Percentiles rank a stretch among this genome's conserved stretches.
Conservation (phyloP, 2,113 vertebrate genomes). For the Stomatorhinus ivindoensis region DNA sequence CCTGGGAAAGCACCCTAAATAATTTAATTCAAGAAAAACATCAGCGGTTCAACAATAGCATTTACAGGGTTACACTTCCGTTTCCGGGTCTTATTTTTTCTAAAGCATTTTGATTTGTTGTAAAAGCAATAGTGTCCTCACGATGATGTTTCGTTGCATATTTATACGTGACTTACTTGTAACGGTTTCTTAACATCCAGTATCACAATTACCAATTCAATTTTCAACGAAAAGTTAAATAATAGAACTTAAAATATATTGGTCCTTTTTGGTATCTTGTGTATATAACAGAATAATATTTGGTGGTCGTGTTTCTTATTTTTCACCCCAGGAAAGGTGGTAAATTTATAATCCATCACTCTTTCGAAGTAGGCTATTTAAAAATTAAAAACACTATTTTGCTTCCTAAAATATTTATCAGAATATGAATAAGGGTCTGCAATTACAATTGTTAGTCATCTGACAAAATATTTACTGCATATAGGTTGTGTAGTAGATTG, state of each 20-base stretch:
- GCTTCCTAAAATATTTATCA: background rate
- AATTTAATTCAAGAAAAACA: background rate
- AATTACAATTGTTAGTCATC: background rate
- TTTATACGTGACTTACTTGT: background rate
- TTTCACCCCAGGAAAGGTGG: background rate
- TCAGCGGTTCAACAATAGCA: background rate
- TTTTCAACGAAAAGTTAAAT: background rate
- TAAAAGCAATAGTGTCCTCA: background rate
- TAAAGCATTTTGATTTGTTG: background rate
- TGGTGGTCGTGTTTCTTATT: background rate
- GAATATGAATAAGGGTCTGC: background rate
- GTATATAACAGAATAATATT: background rate
- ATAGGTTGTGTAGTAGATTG: background rate
- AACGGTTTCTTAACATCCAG: background rate
- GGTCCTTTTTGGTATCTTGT: background rate
- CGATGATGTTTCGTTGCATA: background rate
- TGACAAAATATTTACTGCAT: background rate
- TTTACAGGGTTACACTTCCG: background rate
- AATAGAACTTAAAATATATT: background rate
- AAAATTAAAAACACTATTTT: too few relatives aligned
- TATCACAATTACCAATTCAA: background rate
- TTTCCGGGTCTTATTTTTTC: conserved; percentile 12
- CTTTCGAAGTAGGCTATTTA: background rate
- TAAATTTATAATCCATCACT: background rate
- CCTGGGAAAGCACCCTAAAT: background rate